phyloP scores from a whole-genome alignment of 2,797 vertebrate genomes.

The Fistularia commersonii region DNA sequence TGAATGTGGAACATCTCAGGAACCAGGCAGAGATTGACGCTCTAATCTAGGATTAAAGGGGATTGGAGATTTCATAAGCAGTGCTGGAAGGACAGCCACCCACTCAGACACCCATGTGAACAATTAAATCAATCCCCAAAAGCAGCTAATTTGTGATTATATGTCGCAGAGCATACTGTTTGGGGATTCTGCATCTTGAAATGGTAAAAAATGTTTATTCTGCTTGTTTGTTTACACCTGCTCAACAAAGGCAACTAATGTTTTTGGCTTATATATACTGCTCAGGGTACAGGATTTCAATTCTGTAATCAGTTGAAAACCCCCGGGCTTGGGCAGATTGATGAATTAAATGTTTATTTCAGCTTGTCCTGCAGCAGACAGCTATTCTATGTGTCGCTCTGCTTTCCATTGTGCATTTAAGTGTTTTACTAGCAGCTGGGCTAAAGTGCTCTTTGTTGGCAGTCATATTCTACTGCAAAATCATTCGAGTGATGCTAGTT shows the following conservation, averaged over 20 bases:
- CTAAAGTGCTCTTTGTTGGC: background rate
- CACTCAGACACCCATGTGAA: slow-evolving; percentile 19
- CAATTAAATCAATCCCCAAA: slow-evolving; percentile 4
- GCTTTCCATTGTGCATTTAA: background rate
- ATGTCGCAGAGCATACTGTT: slow-evolving; percentile 18
- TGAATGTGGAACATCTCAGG: slow-evolving; percentile 11
- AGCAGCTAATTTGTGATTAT: slow-evolving; percentile 27
- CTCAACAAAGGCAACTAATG: background rate
- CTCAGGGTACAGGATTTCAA: background rate
- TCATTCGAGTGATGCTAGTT: background rate
- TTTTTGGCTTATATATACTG: slow-evolving; percentile 1
- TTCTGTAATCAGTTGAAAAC: slow-evolving; percentile 2
- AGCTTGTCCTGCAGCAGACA: background rate
- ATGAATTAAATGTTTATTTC: slow-evolving; percentile 1
- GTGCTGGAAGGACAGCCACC: slow-evolving; percentile 14
- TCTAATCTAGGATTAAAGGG: slow-evolving; percentile 31
- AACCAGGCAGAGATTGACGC: slow-evolving; percentile 28
- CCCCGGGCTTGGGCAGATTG: background rate
- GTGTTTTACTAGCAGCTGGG: slow-evolving; percentile 8
- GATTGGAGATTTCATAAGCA: slow-evolving; percentile 19
- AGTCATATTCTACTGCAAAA: slow-evolving; percentile 4
- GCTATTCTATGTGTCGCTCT: background rate
- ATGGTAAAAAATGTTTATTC: slow-evolving; percentile 5
- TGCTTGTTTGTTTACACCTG: slow-evolving; percentile 2
- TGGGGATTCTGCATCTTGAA: slow-evolving; percentile 15